A percentile compares a stretch with the other conserved stretches of the same genome.
Conservation (phyloP, 2,888 invertebrate species). For the Chloromyia formosa region DNA sequence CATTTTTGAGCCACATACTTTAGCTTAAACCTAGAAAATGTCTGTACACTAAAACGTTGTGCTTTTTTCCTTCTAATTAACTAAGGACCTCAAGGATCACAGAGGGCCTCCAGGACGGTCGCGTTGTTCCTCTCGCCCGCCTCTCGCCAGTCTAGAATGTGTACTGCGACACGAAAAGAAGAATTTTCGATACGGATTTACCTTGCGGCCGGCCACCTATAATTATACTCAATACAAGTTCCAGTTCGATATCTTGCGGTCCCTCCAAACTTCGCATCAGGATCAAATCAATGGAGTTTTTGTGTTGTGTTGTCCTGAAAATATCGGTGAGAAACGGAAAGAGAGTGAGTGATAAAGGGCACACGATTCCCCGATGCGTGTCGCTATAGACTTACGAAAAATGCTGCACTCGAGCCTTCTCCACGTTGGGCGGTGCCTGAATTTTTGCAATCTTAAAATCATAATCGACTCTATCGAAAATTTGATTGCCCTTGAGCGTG, state of each 20-base stretch:
- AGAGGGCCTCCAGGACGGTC: background rate
- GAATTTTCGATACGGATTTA: constrained; percentile 84
- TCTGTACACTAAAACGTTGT: too few species aligned
- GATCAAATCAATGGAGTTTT: constrained; percentile 79
- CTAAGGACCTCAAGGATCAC: background rate
- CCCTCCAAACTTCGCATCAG: constrained; percentile 79
- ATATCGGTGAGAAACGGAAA: too few species aligned
- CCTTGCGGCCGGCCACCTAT: constrained; percentile 78
- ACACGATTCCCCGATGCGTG: too few species aligned
- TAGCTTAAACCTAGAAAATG: too few species aligned
- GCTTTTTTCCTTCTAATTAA: too few species aligned
- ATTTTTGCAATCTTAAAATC: constrained; percentile 74
- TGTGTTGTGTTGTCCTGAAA: constrained; percentile 66
- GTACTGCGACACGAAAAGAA: constrained; percentile 86
- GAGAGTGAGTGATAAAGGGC: too few species aligned
- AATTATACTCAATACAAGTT: constrained; percentile 86
- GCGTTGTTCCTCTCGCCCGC: background rate
- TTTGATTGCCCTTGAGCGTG: constrained; percentile 84
- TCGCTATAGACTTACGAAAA: constrained; percentile 66
- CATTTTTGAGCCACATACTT: too few species aligned
- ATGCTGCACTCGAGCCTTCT: constrained; percentile 68
- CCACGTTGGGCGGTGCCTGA: constrained; percentile 71
- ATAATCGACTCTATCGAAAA: constrained; percentile 79
- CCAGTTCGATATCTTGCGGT: constrained; percentile 90
- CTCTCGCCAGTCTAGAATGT: constrained; percentile 68